Percentiles rank a stretch among this genome's conserved stretches.
Conservation (phyloP, 2,113 vertebrate genomes). For the Pristiophorus japonicus region DNA sequence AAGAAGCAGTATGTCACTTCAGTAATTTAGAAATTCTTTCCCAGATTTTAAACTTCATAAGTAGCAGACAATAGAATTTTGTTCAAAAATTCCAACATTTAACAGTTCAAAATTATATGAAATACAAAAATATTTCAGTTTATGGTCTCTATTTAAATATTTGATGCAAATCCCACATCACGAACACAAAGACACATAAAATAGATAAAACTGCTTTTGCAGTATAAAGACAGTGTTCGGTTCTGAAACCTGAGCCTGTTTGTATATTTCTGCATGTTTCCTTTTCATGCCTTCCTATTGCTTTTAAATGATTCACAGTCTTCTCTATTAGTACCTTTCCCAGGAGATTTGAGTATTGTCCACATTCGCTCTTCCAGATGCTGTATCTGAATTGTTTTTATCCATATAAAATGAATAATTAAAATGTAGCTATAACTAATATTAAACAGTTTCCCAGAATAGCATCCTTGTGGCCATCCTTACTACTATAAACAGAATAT, state of each 20-base stretch:
- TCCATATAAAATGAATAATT: background rate
- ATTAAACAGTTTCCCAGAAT: background rate
- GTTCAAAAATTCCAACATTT: background rate
- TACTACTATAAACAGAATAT: background rate
- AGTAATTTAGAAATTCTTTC: background rate
- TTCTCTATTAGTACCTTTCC: background rate
- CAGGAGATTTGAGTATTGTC: background rate
- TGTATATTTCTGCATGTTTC: background rate
- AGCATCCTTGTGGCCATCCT: background rate
- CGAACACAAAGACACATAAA: too few relatives aligned
- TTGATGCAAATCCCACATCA: background rate
- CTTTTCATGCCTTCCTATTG: background rate
- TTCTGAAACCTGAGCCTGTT: background rate
- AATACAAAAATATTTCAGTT: background rate
- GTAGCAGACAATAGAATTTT: background rate
- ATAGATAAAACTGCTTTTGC: background rate
- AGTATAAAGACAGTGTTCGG: background rate
- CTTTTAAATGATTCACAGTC: background rate
- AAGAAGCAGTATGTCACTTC: background rate
- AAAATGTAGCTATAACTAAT: background rate
- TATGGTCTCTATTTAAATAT: background rate
- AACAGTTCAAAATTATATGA: background rate
- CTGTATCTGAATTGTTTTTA: background rate
- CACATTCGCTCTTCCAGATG: background rate
- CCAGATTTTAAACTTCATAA: background rate